Base-by-base conservation (phyloP, 2,113 vertebrate genomes). In the Istiophorus platypterus region DNA sequence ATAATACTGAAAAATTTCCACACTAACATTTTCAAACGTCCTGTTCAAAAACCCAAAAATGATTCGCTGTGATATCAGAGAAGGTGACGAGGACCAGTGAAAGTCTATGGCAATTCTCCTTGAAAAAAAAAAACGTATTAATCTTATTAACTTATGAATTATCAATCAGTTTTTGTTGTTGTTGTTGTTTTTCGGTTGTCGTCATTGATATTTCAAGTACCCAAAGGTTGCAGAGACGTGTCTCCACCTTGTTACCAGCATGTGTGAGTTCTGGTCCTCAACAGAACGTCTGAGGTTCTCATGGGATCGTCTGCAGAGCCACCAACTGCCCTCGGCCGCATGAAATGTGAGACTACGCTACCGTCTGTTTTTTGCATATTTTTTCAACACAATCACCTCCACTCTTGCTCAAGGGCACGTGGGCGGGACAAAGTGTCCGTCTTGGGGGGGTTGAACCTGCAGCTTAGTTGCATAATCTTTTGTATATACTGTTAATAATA, bases 351-450 rank as follows among this genome's bases (percentile, higher is more conserved):
- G 70, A 18, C 31, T 26, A 29, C 57, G 62, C 66, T 7, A n/a
- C 49, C 27, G 42, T 4, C n/a, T 66, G 29, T 11, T 24, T 65
- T 65, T 85, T 82, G 80, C 87, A 86, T 77, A 78, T 78, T 31
- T 66, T 37, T 34, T 58, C 22, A 24, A 52, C 39, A 0, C 13
- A 39, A 20, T 37, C n/a, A n/a, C n/a, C 71, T 74, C 26, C n/a
- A 3, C 54, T 66, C 9, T 18, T 34, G 39, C 56, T 63, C 66
- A 1, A 27, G 31, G 20, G 37, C 49, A 54, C 47, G 0, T 0
- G 11, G 45, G 57, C 22, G 18, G 71, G 27, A 37, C 20, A 20
- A 2, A 24, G 45, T 18, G 29, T 66, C 13, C 34, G 31, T 45
- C 51, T 56, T n/a, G 18, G 15, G 65, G 65, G 76, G 39, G 1